phyloP scores from a whole-genome alignment of 1,140 invertebrate species.

The Akabosia matsudoensis region DNA sequence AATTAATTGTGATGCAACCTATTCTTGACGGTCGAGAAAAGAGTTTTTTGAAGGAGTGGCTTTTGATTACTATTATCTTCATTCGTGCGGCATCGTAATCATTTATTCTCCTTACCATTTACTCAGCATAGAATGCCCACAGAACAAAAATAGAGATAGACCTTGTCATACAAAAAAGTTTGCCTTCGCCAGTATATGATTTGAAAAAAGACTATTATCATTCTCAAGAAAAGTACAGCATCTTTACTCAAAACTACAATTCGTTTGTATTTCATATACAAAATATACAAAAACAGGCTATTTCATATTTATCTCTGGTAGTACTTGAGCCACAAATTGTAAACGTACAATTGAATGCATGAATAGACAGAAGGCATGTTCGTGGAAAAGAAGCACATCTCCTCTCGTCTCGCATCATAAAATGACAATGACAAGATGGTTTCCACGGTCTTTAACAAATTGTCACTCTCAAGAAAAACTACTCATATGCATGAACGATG shows the following conservation, averaged over 20 bases:
- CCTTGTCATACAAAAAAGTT: neutral
- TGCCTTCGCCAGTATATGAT: too few species aligned
- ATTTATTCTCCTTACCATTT: neutral
- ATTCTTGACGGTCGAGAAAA: too few species aligned
- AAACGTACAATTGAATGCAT: too few species aligned
- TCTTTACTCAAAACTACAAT: too few species aligned
- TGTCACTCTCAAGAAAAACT: neutral
- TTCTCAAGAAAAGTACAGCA: too few species aligned
- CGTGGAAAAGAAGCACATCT: too few species aligned
- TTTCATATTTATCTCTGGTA: too few species aligned
- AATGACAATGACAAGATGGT: constrained; percentile 21
- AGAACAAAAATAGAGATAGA: neutral
- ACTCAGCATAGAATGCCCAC: neutral
- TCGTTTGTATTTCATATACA: too few species aligned
- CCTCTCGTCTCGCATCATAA: neutral
- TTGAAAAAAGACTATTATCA: neutral
- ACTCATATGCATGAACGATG: neutral
- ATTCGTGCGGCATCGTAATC: neutral
- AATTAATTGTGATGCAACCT: neutral
- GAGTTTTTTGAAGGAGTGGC: neutral
- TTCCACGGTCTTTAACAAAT: neutral
- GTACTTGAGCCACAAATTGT: too few species aligned
- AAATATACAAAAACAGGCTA: too few species aligned
- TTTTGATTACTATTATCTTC: too few species aligned
- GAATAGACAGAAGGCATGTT: too few species aligned